Base-by-base conservation (phyloP, 2,888 invertebrate genomes). In the Ormyrus rosae region DNA sequence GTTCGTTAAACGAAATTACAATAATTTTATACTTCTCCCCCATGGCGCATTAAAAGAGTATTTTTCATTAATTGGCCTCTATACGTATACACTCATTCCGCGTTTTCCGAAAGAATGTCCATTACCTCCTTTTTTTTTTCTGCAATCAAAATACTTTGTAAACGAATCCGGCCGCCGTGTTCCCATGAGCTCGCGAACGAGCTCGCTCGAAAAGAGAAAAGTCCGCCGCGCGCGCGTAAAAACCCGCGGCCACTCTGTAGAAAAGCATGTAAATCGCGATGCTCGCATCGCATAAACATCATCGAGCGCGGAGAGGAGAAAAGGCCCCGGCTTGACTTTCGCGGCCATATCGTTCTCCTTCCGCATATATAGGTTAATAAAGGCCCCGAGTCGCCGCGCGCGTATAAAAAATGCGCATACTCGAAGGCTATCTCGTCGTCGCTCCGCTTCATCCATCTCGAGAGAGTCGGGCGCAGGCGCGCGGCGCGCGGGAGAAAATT, bases 281-380 rank as follows among this genome's bases (percentile, higher is more conserved):
- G n/a, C 19, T 46, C 70, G 9, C 58, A 5, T 7, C 60, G 50
- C 19, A 2, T 69, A 67, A 8, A 50, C 50, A 50, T 65, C 13
- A 9, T 2, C 11, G 64, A 8, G 9, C 9, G 11, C 9, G 56
- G n/a, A 58, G 56, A 58, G 67, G 34, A 71, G 61, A 61, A 61
- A 51, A 51, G 48, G 61, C 8, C 34, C 50, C 60, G 46, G 46
- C 48, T 34, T 45, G 19, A 13, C 60, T 58, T 56, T 75, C 53
- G 63, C 34, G 48, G 67, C 68, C 11, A 58, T 65, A 74, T 65
- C 74, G 74, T 74, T 68, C 75, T 75, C 75, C 75, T 75, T 68
- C 60, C 75, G 75, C 19, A 60, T 45, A 75, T 75, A 58, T 75
- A 75, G 75, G 75, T 75, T 67, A 75, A 75, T 75, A 67, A 68